Conservation (phyloP, 2,113 vertebrate genomes). For the Chlorocebus sabaeus region DNA sequence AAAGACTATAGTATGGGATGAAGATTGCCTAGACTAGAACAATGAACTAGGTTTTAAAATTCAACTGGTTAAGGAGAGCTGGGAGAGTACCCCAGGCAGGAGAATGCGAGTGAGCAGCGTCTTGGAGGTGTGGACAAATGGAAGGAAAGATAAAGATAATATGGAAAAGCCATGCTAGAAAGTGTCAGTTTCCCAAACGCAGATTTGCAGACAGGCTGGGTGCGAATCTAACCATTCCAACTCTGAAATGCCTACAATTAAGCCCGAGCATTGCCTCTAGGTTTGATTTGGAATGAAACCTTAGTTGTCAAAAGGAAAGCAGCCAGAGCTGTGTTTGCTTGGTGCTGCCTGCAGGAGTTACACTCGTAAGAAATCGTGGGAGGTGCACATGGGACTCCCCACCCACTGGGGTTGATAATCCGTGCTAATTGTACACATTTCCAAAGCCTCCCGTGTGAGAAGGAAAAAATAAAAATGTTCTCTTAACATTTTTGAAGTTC, state of each 20-base stretch:
- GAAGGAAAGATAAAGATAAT: background rate
- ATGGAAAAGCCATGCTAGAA: background rate
- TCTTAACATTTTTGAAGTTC: constrained; percentile 79
- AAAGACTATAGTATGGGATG: background rate
- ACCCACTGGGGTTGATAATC: constrained; percentile 73
- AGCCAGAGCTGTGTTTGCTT: constrained; percentile 62
- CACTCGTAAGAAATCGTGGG: constrained; percentile 70
- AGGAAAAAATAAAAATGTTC: constrained; percentile 78
- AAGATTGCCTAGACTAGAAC: constrained; percentile 37
- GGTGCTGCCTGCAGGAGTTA: constrained; percentile 63
- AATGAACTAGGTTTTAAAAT: constrained; percentile 32
- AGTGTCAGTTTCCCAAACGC: background rate
- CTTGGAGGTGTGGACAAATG: background rate
- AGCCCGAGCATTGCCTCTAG: background rate
- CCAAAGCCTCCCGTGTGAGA: constrained; percentile 71
- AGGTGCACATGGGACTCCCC: constrained; percentile 75
- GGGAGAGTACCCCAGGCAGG: background rate
- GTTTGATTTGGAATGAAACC: constrained; percentile 46
- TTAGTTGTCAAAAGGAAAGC: constrained; percentile 48
- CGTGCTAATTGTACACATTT: constrained; percentile 75
- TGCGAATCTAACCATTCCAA: background rate
- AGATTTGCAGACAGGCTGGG: background rate
- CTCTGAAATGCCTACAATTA: background rate
- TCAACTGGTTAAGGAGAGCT: background rate
- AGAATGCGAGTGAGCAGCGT: background rate